Evolutionary conservation across 2,888 invertebrate species (phyloP).

Genomic region (Melinopterus prodromus): DNA sequence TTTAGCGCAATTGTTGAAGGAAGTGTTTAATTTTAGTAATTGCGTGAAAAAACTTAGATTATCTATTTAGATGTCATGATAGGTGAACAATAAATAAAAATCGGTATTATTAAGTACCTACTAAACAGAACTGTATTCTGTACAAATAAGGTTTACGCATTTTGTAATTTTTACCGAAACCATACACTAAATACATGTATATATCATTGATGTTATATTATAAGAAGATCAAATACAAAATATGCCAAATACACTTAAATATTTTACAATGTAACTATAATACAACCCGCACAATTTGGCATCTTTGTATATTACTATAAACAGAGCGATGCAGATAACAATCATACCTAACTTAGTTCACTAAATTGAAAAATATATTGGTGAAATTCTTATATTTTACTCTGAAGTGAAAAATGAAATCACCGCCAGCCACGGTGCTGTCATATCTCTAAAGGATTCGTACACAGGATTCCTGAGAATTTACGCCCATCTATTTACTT

Average conservation of each 20-base stretch:
- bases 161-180: not conserved
- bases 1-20: not conserved
- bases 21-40: not conserved
- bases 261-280: not conserved
- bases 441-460: not conserved
- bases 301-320: not conserved
- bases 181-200: not conserved
- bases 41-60: not conserved
- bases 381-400: not conserved
- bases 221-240: not conserved
- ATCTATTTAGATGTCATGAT: not conserved
- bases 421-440: not conserved
- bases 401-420: not conserved
- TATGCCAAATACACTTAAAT: not conserved
- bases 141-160: not conserved
- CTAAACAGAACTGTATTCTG: not conserved
- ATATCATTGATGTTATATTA: not conserved
- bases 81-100: not conserved
- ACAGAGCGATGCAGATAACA: not conserved
- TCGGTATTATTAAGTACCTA: not conserved
- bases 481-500: no score
- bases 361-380: not conserved
- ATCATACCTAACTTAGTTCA: not conserved
- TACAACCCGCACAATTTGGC: not conserved
- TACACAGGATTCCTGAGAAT: no score